Percentiles rank a stretch among this genome's conserved stretches.
phyloP scores from a whole-genome alignment of 2,888 invertebrate genomes.

The Enchytraeus crypticus region DNA sequence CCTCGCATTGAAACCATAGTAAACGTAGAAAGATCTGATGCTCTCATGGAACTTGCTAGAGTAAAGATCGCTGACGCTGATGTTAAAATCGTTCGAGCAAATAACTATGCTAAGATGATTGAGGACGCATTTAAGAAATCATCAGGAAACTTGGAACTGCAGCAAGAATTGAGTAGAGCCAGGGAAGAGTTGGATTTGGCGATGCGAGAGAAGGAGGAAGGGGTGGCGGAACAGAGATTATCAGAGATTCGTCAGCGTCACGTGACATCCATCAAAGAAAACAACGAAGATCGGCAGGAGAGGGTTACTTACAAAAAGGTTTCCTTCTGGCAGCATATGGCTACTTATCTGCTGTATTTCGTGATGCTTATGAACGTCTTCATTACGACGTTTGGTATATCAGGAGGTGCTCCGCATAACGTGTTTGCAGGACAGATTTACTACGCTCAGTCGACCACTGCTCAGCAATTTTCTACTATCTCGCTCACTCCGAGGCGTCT shows the following conservation, averaged over 20 bases:
- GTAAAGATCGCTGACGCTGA: slow-evolving; percentile 28
- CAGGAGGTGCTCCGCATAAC: slow-evolving; percentile 17
- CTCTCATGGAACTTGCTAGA: slow-evolving; percentile 25
- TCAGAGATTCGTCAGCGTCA: slow-evolving; percentile 27
- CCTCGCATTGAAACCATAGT: slow-evolving; percentile 20
- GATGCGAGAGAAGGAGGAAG: slow-evolving; percentile 25
- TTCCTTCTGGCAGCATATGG: slow-evolving; percentile 31
- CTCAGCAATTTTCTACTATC: too few species aligned
- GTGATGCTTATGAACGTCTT: slow-evolving; percentile 30
- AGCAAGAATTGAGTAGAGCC: slow-evolving; percentile 24
- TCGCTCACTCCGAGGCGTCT: too few species aligned
- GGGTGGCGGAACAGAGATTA: slow-evolving; percentile 28
- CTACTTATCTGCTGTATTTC: slow-evolving; percentile 29
- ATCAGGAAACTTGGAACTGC: slow-evolving; percentile 23
- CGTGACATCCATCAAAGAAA: slow-evolving; percentile 27
- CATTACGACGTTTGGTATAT: slow-evolving; percentile 30
- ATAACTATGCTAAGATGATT: slow-evolving; percentile 25
- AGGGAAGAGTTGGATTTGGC: slow-evolving; percentile 24
- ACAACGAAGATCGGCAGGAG: slow-evolving; percentile 27
- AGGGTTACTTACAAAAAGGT: slow-evolving; percentile 28
- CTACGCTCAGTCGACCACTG: too few species aligned
- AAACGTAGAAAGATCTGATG: slow-evolving; percentile 22
- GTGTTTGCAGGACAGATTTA: slow-evolving; percentile 10
- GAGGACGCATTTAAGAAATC: slow-evolving; percentile 27
- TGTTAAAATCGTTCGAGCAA: slow-evolving; percentile 24